Base-by-base conservation (phyloP, 1,140 invertebrate species). In the Leptinotarsa undecemlineata region DNA sequence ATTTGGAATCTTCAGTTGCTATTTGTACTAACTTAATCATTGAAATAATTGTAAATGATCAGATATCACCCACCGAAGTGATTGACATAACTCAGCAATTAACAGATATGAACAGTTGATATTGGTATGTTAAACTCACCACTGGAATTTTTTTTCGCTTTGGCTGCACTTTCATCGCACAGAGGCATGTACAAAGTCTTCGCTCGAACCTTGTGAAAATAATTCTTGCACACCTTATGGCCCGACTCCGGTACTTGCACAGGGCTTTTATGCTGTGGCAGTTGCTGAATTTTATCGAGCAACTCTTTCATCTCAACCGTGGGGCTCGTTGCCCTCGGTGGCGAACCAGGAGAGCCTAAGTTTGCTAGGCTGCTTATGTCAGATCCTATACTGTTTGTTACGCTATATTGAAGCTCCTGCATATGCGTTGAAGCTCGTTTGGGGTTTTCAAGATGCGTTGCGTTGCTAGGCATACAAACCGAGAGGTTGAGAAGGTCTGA, bases 291-390 rank as follows among this genome's bases (percentile, higher is more conserved):
- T 85, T 92, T 91, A 76, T 91, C 90, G 80, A 92, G 83, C 57
- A 92, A 83, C 77, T 91, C 90, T 20, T 88, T 87, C 79, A 91
- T 88, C 84, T 91, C 91, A 75, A 89, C 90, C 15, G 92, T 94
- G 3, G 92, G 92, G 80, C 91, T 93, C 11, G 92, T 94, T 13
- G 92, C 92, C 79, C 91, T 88, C 0, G 92, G 92, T 2, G 92
- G 92, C 1, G 93, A 94, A 77, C 91, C 90, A 20, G 90, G 90
- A 48, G 90, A 87, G 3, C 86, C 88, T 19, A 88, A 82, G 75
- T 88, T 89, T 4, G 89, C 89, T 77, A 92, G 82, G 83, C 90
- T 91, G 77, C 90, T 91, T 72, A 91, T 88, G 77, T 90, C 90
- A 3, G 90, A 91, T 6, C 88, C 91, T 80, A 89, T 88, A 70